Evolutionary conservation across 1,140 invertebrate species (phyloP).

Genomic region (Bactericera cockerelli): DNA sequence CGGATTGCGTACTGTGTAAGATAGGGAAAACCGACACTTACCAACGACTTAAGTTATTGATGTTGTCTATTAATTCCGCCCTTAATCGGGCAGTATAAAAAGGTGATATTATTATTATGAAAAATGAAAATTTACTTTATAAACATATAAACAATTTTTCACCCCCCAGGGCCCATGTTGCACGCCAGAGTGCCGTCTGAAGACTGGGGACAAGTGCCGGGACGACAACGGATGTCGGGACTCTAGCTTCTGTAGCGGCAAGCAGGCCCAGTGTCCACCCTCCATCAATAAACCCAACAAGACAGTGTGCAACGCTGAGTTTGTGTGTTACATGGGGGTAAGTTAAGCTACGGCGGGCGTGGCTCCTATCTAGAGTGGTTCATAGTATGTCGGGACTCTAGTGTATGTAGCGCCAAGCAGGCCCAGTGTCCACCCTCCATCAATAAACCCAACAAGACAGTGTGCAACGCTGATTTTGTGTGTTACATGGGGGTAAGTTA

Average conservation of each 20-base stretch:
- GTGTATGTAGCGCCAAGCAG: slow-evolving; percentile 71
- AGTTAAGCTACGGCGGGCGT: too few species aligned
- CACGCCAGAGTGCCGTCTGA: slow-evolving; percentile 68
- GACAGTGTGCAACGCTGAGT: slow-evolving; percentile 83
- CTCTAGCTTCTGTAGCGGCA: slow-evolving; percentile 75
- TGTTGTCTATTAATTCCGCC: too few species aligned
- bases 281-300: slow-evolving; percentile 85
- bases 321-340: slow-evolving; percentile 89
- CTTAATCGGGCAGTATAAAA: too few species aligned
- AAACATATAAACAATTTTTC: too few species aligned
- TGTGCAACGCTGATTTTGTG: slow-evolving; percentile 84
- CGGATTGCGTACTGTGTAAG: too few species aligned
- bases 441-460: slow-evolving; percentile 84
- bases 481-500: slow-evolving; percentile 87
- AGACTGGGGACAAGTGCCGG: slow-evolving; percentile 75
- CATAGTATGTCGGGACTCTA: slow-evolving; percentile 73
- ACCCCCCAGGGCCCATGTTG: slow-evolving; percentile 91
- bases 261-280: slow-evolving; percentile 68
- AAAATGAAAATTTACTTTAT: too few species aligned
- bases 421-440: slow-evolving; percentile 77
- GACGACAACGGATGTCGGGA: slow-evolving; percentile 86
- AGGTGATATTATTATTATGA: too few species aligned
- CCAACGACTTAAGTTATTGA: too few species aligned
- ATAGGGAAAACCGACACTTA: too few species aligned
- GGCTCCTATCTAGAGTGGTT: too few species aligned